A percentile compares a stretch with the other conserved stretches of the same genome.
These are phyloP conservation scores for Epistrophe grossulariae DNA, from an alignment of 2,888 invertebrate genomes.

Conservation along the genomic window DNA sequence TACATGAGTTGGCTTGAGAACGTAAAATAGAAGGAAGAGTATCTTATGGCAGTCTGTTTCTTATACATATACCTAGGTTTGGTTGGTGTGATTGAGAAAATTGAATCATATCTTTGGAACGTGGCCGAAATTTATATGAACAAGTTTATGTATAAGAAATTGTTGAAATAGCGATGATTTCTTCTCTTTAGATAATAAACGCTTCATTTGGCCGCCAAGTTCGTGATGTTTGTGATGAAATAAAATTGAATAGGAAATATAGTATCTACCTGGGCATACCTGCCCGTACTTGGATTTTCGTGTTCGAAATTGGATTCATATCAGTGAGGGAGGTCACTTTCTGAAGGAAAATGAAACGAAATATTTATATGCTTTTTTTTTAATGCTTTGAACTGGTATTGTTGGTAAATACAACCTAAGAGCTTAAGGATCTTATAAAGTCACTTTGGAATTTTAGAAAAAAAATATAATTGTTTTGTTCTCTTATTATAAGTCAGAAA, in stretches of 20 bases:
- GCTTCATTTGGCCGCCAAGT: conserved; percentile 45
- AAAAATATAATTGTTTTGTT: no score
- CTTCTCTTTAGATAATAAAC: conserved; percentile 37
- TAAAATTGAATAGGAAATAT: not conserved
- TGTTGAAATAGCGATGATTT: conserved; percentile 9
- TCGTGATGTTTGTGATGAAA: conserved; percentile 30
- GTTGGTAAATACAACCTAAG: no score
- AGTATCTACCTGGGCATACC: not conserved
- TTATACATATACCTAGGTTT: no score
- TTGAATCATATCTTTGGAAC: conserved; percentile 71
- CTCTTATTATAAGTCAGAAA: no score
- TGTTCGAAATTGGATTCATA: not conserved
- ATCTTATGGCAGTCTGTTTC: conserved; percentile 32
- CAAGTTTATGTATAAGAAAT: not conserved
- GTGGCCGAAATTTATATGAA: conserved; percentile 58
- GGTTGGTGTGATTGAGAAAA: conserved; percentile 59
- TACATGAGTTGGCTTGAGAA: conserved; percentile 49
- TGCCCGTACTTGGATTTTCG: not conserved
- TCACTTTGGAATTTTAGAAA: no score
- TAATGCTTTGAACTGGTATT: no score
- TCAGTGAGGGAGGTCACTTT: not conserved
- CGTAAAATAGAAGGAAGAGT: not conserved
- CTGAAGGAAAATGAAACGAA: no score
- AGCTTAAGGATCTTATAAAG: no score
- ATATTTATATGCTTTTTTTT: no score